Percentiles rank a stretch among this genome's conserved stretches.
Conservation (phyloP, 2,113 vertebrate genomes). For the Balaeniceps rex region DNA sequence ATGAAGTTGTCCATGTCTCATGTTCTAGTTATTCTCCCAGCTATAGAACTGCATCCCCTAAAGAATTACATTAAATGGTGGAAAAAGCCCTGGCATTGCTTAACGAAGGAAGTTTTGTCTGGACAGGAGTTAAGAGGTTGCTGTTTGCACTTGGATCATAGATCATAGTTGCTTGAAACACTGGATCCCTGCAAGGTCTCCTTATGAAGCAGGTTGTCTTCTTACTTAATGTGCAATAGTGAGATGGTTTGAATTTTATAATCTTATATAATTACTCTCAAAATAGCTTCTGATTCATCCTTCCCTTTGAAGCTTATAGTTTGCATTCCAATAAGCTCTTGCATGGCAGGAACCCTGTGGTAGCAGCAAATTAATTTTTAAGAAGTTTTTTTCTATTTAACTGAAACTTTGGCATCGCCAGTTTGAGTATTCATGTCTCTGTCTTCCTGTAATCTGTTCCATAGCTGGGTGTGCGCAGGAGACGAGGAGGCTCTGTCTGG, state of each 20-base stretch:
- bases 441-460: neutral
- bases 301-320: slow-evolving; percentile 65
- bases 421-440: neutral
- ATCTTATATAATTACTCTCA: slow-evolving; percentile 67
- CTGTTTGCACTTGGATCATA: neutral
- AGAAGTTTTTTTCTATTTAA: slow-evolving; percentile 14
- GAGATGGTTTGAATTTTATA: slow-evolving; percentile 44
- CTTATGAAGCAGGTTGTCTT: neutral
- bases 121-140: neutral
- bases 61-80: neutral
- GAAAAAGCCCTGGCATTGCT: neutral
- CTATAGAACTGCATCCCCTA: neutral
- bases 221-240: neutral
- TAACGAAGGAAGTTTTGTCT: neutral
- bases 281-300: slow-evolving; percentile 64
- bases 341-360: slow-evolving; percentile 31
- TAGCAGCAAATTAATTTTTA: slow-evolving; percentile 56
- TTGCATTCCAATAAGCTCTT: slow-evolving; percentile 41
- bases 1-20: neutral
- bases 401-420: neutral
- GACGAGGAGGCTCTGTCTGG: neutral
- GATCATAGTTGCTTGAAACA: neutral
- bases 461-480: neutral
- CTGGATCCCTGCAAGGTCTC: neutral
- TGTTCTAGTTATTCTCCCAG: neutral